These are phyloP conservation scores for Busseola fusca DNA, from an alignment of 2,888 invertebrate species.

Conservation along the genomic window DNA sequence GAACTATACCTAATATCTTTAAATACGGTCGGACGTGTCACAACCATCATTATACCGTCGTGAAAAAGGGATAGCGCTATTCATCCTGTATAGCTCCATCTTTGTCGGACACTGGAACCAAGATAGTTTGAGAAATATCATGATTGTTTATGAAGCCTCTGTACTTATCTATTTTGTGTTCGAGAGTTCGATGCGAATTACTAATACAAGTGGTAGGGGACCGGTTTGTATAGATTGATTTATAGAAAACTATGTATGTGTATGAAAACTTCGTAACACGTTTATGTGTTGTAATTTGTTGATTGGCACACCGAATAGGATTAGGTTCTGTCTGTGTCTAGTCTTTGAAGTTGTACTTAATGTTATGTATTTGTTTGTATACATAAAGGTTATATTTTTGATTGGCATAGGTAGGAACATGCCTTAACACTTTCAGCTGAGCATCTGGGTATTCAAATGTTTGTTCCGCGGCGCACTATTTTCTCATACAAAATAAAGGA, in stretches of 20 bases:
- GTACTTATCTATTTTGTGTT: constrained; percentile 12
- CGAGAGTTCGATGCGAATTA: constrained; percentile 50
- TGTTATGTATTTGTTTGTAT: background rate
- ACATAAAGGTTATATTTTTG: background rate
- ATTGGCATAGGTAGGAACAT: no score
- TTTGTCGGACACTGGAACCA: no score
- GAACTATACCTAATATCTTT: background rate
- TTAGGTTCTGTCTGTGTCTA: constrained; percentile 24
- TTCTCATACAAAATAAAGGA: no score
- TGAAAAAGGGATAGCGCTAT: no score
- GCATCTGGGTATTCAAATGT: no score
- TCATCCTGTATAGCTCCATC: no score
- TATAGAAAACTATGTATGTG: constrained; percentile 55
- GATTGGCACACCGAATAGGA: constrained; percentile 44
- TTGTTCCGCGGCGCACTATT: no score
- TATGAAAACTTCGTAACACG: constrained; percentile 55
- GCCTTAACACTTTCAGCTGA: no score
- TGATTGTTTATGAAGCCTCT: background rate
- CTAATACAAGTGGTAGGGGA: constrained; percentile 55
- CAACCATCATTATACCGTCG: no score
- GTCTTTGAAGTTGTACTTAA: constrained; percentile 29
- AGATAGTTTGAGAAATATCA: no score
- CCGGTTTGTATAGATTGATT: constrained; percentile 54
- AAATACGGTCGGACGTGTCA: no score
- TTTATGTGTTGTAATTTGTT: constrained; percentile 46